These are phyloP conservation scores for Rhyacophila evoluta DNA, from an alignment of 2,888 invertebrate species.

Conservation along the genomic window DNA sequence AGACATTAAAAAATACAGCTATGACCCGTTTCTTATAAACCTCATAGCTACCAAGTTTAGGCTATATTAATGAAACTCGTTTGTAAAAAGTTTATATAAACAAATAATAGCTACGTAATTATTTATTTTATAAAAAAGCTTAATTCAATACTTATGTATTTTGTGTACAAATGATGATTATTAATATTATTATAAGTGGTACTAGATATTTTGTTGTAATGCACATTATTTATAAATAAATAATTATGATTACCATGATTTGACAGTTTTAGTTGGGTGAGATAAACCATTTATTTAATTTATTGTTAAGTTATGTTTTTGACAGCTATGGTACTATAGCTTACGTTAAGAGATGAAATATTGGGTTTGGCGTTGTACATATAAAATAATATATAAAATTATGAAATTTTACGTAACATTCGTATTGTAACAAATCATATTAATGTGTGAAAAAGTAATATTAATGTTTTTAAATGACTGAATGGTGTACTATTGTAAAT, in stretches of 20 bases:
- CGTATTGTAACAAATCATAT: background rate
- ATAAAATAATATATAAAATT: background rate
- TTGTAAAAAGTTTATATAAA: background rate
- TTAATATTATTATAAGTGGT: too few relatives aligned
- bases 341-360: background rate
- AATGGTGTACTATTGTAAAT: conserved; percentile 15
- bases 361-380: conserved; percentile 12
- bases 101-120: background rate
- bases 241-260: background rate
- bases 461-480: conserved; percentile 22
- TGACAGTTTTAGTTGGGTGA: background rate
- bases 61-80: background rate
- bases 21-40: background rate
- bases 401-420: background rate
- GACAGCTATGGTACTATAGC: background rate
- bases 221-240: background rate
- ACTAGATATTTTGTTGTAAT: too few relatives aligned
- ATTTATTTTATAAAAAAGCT: background rate
- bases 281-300: background rate
- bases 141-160: background rate
- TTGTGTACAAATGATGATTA: background rate
- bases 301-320: background rate
- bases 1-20: background rate
- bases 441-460: conserved; percentile 20
- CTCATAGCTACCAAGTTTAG: background rate